Conservation (phyloP, 2,888 invertebrate species). For the Pandemis heparana region DNA sequence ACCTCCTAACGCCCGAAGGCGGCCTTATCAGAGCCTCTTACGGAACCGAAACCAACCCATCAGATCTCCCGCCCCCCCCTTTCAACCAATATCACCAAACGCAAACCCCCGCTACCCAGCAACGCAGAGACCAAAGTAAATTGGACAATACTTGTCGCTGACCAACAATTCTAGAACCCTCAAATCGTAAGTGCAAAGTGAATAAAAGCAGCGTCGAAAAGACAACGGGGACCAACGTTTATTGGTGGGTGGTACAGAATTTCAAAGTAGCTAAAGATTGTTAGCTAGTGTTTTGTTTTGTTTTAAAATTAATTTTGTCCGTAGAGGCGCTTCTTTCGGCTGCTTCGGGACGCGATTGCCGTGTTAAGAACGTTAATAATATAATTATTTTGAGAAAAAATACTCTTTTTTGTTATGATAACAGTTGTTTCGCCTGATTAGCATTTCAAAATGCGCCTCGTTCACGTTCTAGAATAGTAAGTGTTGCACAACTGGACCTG, state of each 20-base stretch:
- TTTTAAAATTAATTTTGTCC: slow-evolving; percentile 28
- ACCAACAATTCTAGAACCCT: slow-evolving; percentile 51
- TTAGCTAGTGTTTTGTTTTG: slow-evolving; percentile 20
- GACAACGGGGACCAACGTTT: not conserved
- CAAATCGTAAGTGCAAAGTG: not conserved
- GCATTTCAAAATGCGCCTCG: not conserved
- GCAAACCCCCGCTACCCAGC: slow-evolving; percentile 33
- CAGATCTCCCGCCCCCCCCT: slow-evolving; percentile 47
- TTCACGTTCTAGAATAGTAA: not conserved
- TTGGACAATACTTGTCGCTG: slow-evolving; percentile 50
- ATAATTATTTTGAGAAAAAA: not conserved
- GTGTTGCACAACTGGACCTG: not conserved
- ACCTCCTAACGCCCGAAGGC: slow-evolving; percentile 55
- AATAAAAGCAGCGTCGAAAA: slow-evolving; percentile 3
- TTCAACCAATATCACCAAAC: slow-evolving; percentile 41
- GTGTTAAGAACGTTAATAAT: not conserved
- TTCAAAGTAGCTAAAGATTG: slow-evolving; percentile 24
- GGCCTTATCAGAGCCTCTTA: slow-evolving; percentile 56
- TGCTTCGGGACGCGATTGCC: slow-evolving; percentile 2
- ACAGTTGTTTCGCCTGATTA: slow-evolving; percentile 2
- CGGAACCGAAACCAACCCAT: slow-evolving; percentile 52
- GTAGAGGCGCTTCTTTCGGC: not conserved
- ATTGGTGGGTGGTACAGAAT: slow-evolving; percentile 9
- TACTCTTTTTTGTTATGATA: not conserved
- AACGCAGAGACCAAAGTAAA: slow-evolving; percentile 49